Percentiles rank a stretch among this genome's conserved stretches.
phyloP scores from a whole-genome alignment of 1,140 invertebrate species.

The Camponotus floridanus region DNA sequence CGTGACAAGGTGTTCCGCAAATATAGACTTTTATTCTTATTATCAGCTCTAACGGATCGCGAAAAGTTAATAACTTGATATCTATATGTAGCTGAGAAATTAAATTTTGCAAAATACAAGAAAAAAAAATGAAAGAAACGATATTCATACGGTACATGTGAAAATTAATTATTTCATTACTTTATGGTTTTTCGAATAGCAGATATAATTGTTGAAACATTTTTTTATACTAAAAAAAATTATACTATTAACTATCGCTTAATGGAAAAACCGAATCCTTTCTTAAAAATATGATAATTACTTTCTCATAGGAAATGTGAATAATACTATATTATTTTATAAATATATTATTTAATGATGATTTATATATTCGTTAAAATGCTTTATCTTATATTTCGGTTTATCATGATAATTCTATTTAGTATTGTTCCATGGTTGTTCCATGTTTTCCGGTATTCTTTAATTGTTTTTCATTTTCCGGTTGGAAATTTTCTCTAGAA shows the following conservation, averaged over 20 bases:
- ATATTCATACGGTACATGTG: too few relatives aligned
- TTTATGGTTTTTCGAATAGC: background rate
- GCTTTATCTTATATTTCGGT: background rate
- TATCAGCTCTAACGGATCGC: conserved; percentile 5
- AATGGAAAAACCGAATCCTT: background rate
- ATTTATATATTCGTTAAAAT: background rate
- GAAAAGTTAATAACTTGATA: conserved; percentile 22
- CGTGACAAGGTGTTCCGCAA: conserved; percentile 24
- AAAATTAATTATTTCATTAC: background rate
- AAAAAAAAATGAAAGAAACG: background rate
- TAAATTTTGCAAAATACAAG: conserved; percentile 10
- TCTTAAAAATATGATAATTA: background rate
- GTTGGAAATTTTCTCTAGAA: background rate
- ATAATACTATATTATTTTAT: background rate
- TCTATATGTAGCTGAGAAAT: background rate
- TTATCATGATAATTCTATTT: background rate
- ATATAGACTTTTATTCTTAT: conserved; percentile 47
- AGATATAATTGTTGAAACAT: background rate
- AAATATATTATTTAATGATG: background rate
- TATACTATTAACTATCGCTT: background rate
- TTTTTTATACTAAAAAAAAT: background rate
- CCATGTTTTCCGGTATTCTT: too few relatives aligned
- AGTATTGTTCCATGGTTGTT: background rate
- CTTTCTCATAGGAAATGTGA: background rate
- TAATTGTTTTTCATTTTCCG: too few relatives aligned